These are phyloP conservation scores for Neuroterus valhalla DNA, from an alignment of 1,140 invertebrate species.

Conservation along the genomic window DNA sequence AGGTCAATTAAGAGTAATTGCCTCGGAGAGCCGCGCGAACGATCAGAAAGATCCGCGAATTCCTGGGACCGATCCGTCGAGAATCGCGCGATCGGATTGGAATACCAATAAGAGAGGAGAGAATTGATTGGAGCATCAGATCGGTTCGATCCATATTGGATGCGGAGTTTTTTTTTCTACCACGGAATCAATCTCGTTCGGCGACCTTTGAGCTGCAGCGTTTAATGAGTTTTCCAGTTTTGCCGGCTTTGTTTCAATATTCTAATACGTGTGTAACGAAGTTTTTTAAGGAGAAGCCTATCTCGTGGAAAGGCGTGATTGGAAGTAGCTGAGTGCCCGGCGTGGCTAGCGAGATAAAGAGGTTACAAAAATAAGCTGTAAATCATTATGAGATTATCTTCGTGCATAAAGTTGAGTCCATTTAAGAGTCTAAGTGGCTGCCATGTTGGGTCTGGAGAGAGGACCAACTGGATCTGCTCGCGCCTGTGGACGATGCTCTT, in stretches of 20 bases:
- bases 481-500: not conserved
- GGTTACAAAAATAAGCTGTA: constrained; percentile 36
- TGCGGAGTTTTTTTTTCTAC: constrained; percentile 2
- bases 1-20: constrained; percentile 50
- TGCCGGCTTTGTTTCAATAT: constrained; percentile 6
- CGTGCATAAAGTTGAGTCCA: constrained; percentile 46
- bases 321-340: not conserved
- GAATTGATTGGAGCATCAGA: constrained; percentile 27
- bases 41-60: constrained; percentile 44
- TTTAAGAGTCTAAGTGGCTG: constrained; percentile 44
- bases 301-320: not conserved
- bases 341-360: constrained; percentile 15
- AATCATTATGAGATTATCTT: constrained; percentile 47
- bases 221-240: constrained; percentile 18
- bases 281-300: not conserved
- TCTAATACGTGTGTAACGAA: not conserved
- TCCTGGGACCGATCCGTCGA: constrained; percentile 37
- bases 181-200: constrained; percentile 4
- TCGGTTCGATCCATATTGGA: constrained; percentile 24
- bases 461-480: constrained; percentile 40
- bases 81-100: constrained; percentile 43
- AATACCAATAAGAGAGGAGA: constrained; percentile 42
- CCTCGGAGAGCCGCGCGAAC: constrained; percentile 30
- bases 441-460: constrained; percentile 34
- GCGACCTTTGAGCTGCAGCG: not conserved